phyloP scores from a whole-genome alignment of 2,113 vertebrate genomes.

The Halichoerus grypus region DNA sequence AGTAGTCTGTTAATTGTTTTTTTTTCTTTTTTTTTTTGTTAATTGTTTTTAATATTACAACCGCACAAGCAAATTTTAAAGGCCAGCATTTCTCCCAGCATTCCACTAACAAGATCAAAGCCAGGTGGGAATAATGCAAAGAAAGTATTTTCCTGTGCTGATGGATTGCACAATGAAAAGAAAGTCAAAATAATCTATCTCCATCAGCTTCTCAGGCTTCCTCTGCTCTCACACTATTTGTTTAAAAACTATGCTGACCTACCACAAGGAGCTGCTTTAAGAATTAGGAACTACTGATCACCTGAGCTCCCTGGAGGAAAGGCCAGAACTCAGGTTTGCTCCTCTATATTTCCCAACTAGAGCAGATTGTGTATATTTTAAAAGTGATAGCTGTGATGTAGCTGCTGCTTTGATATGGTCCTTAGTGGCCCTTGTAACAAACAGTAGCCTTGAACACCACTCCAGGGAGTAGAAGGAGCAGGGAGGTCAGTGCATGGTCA shows the following conservation, averaged over 20 bases:
- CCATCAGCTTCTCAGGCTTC: background rate
- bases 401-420: constrained; percentile 62
- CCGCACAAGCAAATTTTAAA: background rate
- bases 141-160: constrained; percentile 42
- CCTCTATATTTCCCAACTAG: background rate
- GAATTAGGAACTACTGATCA: background rate
- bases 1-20: background rate
- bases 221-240: background rate
- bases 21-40: background rate
- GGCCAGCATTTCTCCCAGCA: background rate
- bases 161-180: constrained; percentile 11
- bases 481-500: constrained; percentile 56
- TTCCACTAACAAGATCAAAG: constrained; percentile 47
- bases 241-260: constrained; percentile 44
- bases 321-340: background rate
- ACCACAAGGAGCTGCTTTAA: background rate
- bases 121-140: background rate
- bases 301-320: constrained; percentile 45
- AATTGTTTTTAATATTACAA: constrained; percentile 20
- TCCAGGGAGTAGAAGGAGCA: constrained; percentile 64
- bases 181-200: constrained; percentile 51
- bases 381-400: constrained; percentile 53
- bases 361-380: constrained; percentile 6
- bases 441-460: constrained; percentile 72
- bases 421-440: constrained; percentile 50